These are phyloP conservation scores for Coilia nasus DNA, from an alignment of 2,797 vertebrate genomes.

Conservation along the genomic window DNA sequence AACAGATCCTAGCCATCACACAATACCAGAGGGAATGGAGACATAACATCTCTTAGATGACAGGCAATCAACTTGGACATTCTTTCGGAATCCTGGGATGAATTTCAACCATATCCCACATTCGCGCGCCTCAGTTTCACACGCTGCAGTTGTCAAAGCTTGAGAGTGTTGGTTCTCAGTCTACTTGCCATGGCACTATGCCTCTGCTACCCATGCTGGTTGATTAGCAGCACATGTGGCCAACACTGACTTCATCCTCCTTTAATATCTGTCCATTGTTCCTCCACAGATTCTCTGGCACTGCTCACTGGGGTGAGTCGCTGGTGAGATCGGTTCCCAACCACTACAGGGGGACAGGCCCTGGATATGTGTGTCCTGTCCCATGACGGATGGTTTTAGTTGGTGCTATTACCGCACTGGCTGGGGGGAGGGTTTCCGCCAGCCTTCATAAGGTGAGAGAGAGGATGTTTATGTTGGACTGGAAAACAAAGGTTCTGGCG, in stretches of 20 bases:
- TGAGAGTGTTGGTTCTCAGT: background rate
- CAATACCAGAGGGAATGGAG: background rate
- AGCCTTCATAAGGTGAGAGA: slow-evolving; percentile 29
- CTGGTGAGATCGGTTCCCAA: slow-evolving; percentile 11
- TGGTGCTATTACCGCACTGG: background rate
- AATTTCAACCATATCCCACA: background rate
- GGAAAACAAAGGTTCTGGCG: slow-evolving; percentile 41
- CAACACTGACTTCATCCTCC: background rate
- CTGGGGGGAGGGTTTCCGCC: slow-evolving; percentile 26
- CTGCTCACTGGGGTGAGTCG: slow-evolving; percentile 5
- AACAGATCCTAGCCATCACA: background rate
- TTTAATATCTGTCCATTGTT: slow-evolving; percentile 2
- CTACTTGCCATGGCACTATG: background rate
- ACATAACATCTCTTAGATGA: background rate
- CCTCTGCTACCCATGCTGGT: background rate
- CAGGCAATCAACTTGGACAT: background rate
- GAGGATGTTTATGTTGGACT: slow-evolving; percentile 43
- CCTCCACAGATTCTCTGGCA: background rate
- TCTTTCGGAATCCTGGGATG: background rate
- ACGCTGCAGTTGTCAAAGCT: background rate
- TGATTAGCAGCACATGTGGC: slow-evolving; percentile 23
- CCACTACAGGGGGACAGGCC: slow-evolving; percentile 1
- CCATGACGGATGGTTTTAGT: background rate
- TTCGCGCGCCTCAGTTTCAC: background rate
- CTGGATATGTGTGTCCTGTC: background rate